phyloP scores from a whole-genome alignment of 1,140 invertebrate genomes.

The Heliconius hermathena region DNA sequence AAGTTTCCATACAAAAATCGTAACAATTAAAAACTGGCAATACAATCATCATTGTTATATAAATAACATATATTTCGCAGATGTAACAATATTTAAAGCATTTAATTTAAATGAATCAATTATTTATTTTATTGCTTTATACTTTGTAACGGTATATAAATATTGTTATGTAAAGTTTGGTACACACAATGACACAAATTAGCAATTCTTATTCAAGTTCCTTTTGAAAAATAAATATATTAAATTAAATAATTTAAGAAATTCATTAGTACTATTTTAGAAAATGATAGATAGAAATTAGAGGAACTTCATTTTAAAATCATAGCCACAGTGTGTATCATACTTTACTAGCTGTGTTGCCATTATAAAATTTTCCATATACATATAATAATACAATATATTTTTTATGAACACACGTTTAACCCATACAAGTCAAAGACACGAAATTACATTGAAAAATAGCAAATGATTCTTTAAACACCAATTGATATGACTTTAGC shows the following conservation, averaged over 20 bases:
- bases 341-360: conserved; percentile 23
- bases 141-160: conserved; percentile 30
- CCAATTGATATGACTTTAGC: conserved; percentile 45
- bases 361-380: conserved; percentile 34
- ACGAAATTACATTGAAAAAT: conserved; percentile 36
- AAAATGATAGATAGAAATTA: not conserved
- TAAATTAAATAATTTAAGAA: conserved; percentile 15
- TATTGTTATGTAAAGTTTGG: conserved; percentile 17
- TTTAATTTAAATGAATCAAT: conserved; percentile 33
- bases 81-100: conserved; percentile 37
- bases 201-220: not conserved
- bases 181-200: conserved; percentile 7
- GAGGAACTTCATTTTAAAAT: not conserved
- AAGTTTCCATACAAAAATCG: conserved; percentile 1
- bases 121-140: conserved; percentile 29
- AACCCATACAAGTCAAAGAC: conserved; percentile 38
- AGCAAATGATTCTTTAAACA: conserved; percentile 34
- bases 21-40: conserved; percentile 29
- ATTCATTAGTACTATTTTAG: not conserved
- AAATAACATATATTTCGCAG: conserved; percentile 31
- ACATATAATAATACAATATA: conserved; percentile 32
- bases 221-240: conserved; percentile 8
- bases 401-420: conserved; percentile 36
- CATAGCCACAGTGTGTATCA: not conserved
- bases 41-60: conserved; percentile 29